phyloP scores from a whole-genome alignment of 2,888 invertebrate genomes.

The Cryptocephalus moraei region DNA sequence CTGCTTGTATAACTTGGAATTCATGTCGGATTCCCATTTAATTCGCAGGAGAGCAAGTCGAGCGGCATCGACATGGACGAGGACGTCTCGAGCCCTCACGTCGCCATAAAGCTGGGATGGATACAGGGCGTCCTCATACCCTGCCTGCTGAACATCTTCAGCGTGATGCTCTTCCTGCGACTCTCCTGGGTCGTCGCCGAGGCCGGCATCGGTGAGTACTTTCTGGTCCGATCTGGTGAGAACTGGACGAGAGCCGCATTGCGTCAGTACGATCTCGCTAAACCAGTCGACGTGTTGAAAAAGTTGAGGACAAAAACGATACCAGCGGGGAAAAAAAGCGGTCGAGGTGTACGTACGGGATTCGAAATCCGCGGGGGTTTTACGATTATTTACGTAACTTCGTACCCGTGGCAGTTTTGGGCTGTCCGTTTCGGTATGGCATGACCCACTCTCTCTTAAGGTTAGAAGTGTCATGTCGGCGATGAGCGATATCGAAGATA shows the following conservation, averaged over 20 bases:
- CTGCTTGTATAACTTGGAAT: no score
- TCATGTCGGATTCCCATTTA: no score
- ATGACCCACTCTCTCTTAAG: no score
- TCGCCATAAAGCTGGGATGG: conserved; percentile 75
- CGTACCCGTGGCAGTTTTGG: no score
- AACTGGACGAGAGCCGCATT: conserved; percentile 4
- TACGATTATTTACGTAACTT: no score
- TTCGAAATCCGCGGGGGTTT: no score
- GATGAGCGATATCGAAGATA: no score
- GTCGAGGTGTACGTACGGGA: no score
- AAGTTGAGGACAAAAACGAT: no score
- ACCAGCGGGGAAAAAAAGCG: no score
- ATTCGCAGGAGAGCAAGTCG: conserved; percentile 16
- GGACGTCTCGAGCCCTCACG: conserved; percentile 14
- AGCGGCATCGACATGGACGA: conserved; percentile 7
- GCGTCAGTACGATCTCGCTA: not conserved
- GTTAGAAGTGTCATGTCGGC: no score
- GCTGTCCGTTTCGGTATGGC: no score
- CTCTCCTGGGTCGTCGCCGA: conserved; percentile 97
- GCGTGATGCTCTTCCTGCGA: conserved; percentile 96
- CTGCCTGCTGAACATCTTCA: conserved; percentile 97
- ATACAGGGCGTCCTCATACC: conserved; percentile 85
- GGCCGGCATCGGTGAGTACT: conserved; percentile 63
- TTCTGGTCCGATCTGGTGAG: conserved; percentile 7
- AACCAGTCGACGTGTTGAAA: not conserved